phyloP scores from a whole-genome alignment of 2,113 vertebrate species.

The Meriones unguiculatus region DNA sequence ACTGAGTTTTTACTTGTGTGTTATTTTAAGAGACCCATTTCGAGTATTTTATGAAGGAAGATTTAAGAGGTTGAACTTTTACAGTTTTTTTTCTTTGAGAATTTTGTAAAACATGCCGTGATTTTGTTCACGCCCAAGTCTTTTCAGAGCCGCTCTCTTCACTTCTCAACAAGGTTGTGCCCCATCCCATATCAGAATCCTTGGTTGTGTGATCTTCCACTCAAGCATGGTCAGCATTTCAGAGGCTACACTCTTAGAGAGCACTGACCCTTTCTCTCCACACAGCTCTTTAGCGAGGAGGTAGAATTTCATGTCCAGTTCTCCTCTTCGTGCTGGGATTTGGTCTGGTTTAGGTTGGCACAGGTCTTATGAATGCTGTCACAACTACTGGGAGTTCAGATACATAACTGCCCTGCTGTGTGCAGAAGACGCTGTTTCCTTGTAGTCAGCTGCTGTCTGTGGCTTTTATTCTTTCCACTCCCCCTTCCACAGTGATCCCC shows the following conservation, averaged over 20 bases:
- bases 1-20: neutral
- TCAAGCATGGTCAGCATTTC: neutral
- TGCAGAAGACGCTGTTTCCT: neutral
- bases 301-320: neutral
- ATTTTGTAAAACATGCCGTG: neutral
- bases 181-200: neutral
- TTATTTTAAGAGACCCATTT: neutral
- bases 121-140: neutral
- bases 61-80: constrained; percentile 1
- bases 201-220: neutral
- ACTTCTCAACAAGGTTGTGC: neutral
- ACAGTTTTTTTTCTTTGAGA: neutral
- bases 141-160: neutral
- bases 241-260: neutral
- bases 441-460: neutral
- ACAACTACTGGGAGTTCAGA: neutral
- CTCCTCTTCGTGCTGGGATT: neutral
- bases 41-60: constrained; percentile 27
- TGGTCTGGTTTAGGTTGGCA: neutral
- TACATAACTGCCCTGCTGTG: neutral
- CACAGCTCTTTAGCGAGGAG: neutral
- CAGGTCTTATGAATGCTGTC: neutral
- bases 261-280: neutral
- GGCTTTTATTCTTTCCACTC: neutral
- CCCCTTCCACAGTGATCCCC: neutral